Evolutionary conservation across 2,797 vertebrate genomes (phyloP).

Genomic region (Chrosomus eos): DNA sequence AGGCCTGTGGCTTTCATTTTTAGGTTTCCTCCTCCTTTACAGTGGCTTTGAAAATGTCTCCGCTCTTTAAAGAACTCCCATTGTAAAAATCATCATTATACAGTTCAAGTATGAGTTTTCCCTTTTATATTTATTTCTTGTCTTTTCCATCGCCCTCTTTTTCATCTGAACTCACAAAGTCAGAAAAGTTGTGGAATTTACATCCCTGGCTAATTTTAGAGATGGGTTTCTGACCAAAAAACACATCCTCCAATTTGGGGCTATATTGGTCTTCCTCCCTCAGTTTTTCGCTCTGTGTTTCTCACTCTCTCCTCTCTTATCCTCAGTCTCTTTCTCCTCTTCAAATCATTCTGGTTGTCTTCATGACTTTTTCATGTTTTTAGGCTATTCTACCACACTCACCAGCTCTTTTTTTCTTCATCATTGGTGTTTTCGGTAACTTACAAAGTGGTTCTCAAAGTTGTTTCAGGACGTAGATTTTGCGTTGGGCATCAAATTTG

Average conservation of each 20-base stretch:
- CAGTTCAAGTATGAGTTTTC: constrained; percentile 60
- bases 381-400: not conserved
- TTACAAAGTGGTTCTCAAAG: not conserved
- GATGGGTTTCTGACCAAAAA: constrained; percentile 83
- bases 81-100: constrained; percentile 68
- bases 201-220: constrained; percentile 82
- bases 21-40: constrained; percentile 68
- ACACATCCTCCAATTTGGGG: constrained; percentile 83
- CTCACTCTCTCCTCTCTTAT: constrained; percentile 27
- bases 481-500: not conserved
- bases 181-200: constrained; percentile 79
- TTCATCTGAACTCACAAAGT: constrained; percentile 68
- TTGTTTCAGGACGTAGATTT: not conserved
- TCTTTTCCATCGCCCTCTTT: constrained; percentile 67
- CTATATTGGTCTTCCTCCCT: constrained; percentile 79
- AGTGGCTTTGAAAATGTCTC: constrained; percentile 74
- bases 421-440: not conserved
- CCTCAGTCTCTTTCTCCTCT: constrained; percentile 26
- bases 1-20: constrained; percentile 71
- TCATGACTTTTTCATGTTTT: constrained; percentile 8
- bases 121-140: constrained; percentile 58
- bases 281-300: constrained; percentile 53
- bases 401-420: constrained; percentile 13
- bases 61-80: constrained; percentile 65
- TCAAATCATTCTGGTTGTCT: constrained; percentile 17